Percentiles rank a stretch among this genome's conserved stretches.
phyloP scores from a whole-genome alignment of 2,113 vertebrate species.

The Thalassarche chlororhynchos region DNA sequence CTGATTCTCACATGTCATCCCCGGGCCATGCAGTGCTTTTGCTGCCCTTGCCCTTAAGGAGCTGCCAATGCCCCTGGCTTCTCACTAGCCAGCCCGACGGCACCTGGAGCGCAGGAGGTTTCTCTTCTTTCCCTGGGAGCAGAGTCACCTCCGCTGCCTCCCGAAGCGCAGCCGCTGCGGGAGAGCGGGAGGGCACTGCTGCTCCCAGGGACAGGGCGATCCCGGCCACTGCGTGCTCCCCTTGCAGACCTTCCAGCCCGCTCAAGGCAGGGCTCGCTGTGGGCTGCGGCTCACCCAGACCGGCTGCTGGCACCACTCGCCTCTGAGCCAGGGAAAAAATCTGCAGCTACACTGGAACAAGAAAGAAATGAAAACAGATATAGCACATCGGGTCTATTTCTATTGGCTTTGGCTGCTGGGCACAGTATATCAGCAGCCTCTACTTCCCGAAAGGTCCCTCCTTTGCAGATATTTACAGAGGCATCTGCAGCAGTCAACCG shows the following conservation, averaged over 20 bases:
- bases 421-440: not conserved
- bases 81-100: not conserved
- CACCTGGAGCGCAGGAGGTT: not conserved
- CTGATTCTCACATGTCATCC: not conserved
- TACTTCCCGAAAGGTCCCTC: not conserved
- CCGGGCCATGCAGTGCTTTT: not conserved
- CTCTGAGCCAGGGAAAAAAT: not conserved
- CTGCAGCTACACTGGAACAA: not conserved
- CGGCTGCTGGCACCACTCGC: not conserved
- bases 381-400: not conserved
- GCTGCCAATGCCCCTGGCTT: not conserved
- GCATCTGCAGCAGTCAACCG: not conserved
- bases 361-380: not conserved
- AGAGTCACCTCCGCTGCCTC: not conserved
- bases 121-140: not conserved
- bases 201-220: too few relatives aligned
- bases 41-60: not conserved
- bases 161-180: not conserved
- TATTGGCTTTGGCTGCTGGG: not conserved
- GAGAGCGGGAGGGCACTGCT: not conserved
- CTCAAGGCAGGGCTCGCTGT: not conserved
- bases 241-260: not conserved
- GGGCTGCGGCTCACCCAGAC: not conserved
- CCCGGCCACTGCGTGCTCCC: accelerated
- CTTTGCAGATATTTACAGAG: constrained; percentile 25